Base-by-base conservation (phyloP, 1,140 invertebrate genomes). In the Anoplophora glabripennis region DNA sequence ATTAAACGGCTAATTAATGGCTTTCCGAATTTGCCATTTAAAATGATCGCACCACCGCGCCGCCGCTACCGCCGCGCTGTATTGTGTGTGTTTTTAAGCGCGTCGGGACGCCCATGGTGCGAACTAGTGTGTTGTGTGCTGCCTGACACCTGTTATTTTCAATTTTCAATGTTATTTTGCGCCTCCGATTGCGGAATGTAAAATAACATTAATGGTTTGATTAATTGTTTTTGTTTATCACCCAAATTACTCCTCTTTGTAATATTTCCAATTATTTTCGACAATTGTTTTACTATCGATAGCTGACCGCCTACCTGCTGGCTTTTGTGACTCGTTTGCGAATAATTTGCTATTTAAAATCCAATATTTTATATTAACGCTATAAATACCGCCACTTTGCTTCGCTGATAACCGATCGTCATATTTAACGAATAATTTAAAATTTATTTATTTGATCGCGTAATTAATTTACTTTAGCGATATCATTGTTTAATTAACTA, bases 181-280 rank as follows among this genome's bases (percentile, higher is more conserved):
- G 49, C 52, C 53, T 57, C 59, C 49, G 59, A 66, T 66, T 64
- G 61, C 59, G 59, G 60, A 63, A 57, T 60, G 63, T 53, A 46
- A 58, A 64, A 67, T 64, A 64, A 70, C 66, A 62, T 59, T 59
- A 67, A 63, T 64, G 58, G 63, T 68, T 70, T 68, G 68, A 70
- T 70, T 66, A 70, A 70, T 70, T 68, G 68, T 63, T 68, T 68
- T 68, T 70, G 67, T 69, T 69, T 67, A 69, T 65, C 61, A 49
- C 51, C 54, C 57, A 59, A 69, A 67, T 69, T 69, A 65, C 61
- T 59, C 62, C 67, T 69, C 63, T 69, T 69, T 69, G 65, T 69
- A 63, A 58, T 65, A 69, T 67, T 66, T 66, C 57, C 56, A 63
- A 69, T 67, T 69, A 62, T 67, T 65, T 69, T 67, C 67, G 52